Percentiles rank a stretch among this genome's conserved stretches.
phyloP scores from a whole-genome alignment of 2,797 vertebrate species.

The Vespertilio murinus region DNA sequence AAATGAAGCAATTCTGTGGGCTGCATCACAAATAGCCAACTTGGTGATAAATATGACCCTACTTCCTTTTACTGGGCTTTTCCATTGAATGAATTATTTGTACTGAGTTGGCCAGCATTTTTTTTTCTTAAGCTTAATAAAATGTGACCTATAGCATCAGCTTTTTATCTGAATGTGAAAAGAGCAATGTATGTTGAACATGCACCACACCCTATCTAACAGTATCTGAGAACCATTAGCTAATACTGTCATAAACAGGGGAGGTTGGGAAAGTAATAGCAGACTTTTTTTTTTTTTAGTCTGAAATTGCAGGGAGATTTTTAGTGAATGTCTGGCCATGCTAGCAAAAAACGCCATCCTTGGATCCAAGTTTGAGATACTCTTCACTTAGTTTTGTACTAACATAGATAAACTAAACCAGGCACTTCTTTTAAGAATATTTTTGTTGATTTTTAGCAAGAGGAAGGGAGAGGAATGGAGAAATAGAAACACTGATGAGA shows the following conservation, averaged over 20 bases:
- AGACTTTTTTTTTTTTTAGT: not conserved
- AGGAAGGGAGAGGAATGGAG: not conserved
- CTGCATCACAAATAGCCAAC: constrained; percentile 4
- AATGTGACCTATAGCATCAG: constrained; percentile 35
- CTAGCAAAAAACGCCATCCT: constrained; percentile 44
- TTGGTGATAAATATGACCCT: not conserved
- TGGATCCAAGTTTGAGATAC: not conserved
- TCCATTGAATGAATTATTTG: constrained; percentile 29
- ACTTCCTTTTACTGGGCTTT: constrained; percentile 39
- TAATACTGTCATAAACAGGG: not conserved
- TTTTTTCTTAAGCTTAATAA: constrained; percentile 55
- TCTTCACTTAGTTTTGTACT: constrained; percentile 30
- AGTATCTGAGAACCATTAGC: constrained; percentile 42
- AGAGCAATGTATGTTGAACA: constrained; percentile 43
- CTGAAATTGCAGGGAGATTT: not conserved
- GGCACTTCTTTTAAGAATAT: not conserved
- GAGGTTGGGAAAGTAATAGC: constrained; percentile 20
- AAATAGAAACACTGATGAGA: not conserved
- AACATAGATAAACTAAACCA: not conserved
- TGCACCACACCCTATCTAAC: constrained; percentile 12
- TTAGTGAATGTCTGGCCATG: not conserved
- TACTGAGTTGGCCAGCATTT: constrained; percentile 6
- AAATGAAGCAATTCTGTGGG: not conserved
- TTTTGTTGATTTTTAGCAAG: not conserved
- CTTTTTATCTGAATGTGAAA: constrained; percentile 63